Evolutionary conservation across 2,888 invertebrate genomes (phyloP), one percentile per base, ranked within the genome.

Genomic region (Alentia gelatinosa): DNA sequence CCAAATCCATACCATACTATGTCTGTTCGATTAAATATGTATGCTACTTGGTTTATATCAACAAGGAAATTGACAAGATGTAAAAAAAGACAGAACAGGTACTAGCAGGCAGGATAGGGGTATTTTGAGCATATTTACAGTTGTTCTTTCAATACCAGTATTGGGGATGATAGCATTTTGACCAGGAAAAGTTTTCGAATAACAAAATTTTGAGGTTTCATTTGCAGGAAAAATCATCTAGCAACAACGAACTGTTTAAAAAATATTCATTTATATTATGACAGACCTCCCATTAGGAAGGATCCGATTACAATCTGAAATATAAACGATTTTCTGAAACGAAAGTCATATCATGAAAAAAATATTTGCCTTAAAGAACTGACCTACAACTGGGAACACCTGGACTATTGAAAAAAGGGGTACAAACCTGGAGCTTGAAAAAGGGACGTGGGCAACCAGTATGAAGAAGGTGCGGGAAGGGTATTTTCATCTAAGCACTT

Each of bases 401-500:
- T 68, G 30, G 79, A 79, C 79, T 79, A 79, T 79, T 35, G 26
- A 86, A 47, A 86, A 86, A 86, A 86, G 15, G 47, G 86, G 33
- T 86, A 86, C 86, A 86, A 47, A 86, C 86, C 86, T 86, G 86
- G 23, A 47, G 86, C 79, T 39, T 35, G 79, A 39, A 9, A 86
- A 86, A 86, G 86, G 86, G 47, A 86, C 47, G 47, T 26, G 86
- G 86, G 86, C 86, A 86, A 86, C 86, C 86, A 86, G 86, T 47
- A 26, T 30, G 47, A 50, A 30, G 37, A 30, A 9, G 37, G 83
- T 37, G 39, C 5, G 3, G 42, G 26, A 42, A 42, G 50, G 30
- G 19, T 79, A 33, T 19, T 35, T 0, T 79, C 39, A 35, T 33
- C 0, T 39, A 40, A 37, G 83, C 40, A 83, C 42, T 83, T 42